phyloP scores from a whole-genome alignment of 1,140 invertebrate genomes.

The Heliconius hewitsoni region DNA sequence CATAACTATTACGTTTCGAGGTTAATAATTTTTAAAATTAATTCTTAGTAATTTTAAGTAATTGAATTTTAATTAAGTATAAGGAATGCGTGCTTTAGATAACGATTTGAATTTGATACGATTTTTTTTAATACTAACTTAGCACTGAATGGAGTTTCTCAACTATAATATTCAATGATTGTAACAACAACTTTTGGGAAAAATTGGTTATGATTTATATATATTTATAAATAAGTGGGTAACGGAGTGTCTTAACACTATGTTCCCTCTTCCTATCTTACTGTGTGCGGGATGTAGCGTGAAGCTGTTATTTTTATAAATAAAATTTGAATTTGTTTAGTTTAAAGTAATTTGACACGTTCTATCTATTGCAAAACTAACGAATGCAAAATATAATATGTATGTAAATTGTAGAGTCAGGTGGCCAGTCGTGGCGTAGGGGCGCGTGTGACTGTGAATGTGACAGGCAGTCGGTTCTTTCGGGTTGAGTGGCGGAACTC shows the following conservation, averaged over 20 bases:
- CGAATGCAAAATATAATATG: too few species aligned
- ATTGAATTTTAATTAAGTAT: not conserved
- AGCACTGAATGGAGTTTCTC: not conserved
- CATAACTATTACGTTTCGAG: not conserved
- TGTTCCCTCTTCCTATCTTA: too few species aligned
- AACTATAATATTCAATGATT: not conserved
- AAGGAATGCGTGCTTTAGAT: not conserved
- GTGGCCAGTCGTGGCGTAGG: too few species aligned
- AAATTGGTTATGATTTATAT: not conserved
- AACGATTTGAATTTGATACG: not conserved
- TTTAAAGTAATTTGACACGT: not conserved
- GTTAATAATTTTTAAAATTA: not conserved
- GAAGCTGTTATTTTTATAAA: not conserved
- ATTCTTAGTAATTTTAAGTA: not conserved
- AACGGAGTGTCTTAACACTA: too few species aligned
- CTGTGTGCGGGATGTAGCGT: too few species aligned
- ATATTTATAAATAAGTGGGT: too few species aligned
- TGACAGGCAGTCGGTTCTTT: too few species aligned
- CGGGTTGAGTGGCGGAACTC: too few species aligned
- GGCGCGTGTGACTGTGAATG: too few species aligned
- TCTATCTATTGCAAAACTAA: not conserved
- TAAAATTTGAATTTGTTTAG: too few species aligned
- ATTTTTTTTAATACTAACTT: not conserved
- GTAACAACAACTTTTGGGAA: not conserved
- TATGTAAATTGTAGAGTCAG: too few species aligned